Evolutionary conservation across 2,113 vertebrate species (phyloP).

Genomic region (Corythoichthys haematopterus): DNA sequence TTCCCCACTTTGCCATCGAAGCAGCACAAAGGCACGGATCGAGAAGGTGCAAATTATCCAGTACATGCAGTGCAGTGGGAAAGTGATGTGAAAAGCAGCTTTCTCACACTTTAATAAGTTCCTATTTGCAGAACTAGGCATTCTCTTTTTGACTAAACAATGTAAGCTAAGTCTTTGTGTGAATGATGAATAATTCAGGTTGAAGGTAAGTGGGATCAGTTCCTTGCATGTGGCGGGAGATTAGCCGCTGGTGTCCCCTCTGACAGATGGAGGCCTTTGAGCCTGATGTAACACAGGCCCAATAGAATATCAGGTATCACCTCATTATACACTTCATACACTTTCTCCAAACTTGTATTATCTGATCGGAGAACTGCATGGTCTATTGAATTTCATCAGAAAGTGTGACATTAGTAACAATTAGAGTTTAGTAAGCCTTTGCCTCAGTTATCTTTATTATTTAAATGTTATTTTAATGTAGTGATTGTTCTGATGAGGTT

Average conservation of each 20-base stretch:
- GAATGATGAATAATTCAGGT: constrained; percentile 69
- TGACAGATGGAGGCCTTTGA: constrained; percentile 71
- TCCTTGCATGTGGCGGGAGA: constrained; percentile 53
- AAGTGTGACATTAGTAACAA: not conserved
- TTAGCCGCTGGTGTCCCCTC: constrained; percentile 63
- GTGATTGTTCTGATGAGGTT: not conserved
- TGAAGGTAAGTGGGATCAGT: constrained; percentile 57
- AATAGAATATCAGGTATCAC: constrained; percentile 64
- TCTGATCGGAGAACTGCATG: constrained; percentile 37
- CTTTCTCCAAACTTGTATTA: constrained; percentile 52
- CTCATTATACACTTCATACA: constrained; percentile 67
- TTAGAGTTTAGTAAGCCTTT: not conserved
- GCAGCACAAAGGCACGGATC: constrained; percentile 61
- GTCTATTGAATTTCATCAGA: constrained; percentile 9
- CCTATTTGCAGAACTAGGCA: constrained; percentile 38
- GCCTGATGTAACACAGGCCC: constrained; percentile 51
- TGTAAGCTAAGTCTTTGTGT: constrained; percentile 45
- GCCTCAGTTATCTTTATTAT: not conserved
- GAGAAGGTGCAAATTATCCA: constrained; percentile 68
- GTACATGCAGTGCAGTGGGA: constrained; percentile 48
- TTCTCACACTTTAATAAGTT: constrained; percentile 38
- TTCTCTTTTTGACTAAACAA: constrained; percentile 49
- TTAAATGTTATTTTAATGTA: not conserved
- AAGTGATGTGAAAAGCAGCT: constrained; percentile 33
- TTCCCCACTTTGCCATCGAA: constrained; percentile 70